A percentile compares a stretch with the other conserved stretches of the same genome.
These are phyloP conservation scores for Globodera rostochiensis DNA, from an alignment of 1,140 invertebrate genomes.

Conservation along the genomic window DNA sequence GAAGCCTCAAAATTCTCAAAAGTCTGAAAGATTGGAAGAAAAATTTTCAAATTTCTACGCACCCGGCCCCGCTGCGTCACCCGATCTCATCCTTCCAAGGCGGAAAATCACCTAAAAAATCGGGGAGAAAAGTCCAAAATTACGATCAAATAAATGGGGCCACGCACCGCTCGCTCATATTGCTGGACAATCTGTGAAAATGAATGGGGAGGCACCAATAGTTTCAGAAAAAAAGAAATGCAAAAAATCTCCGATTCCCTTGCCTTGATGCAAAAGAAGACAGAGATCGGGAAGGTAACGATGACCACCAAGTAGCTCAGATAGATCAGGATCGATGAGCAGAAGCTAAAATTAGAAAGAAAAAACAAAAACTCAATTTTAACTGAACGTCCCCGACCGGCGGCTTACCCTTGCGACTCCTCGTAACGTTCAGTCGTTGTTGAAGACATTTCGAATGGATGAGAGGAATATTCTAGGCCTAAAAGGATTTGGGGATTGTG, in stretches of 20 bases:
- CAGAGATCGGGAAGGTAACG: slow-evolving; percentile 86
- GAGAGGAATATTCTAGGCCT: no score
- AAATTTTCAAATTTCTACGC: neutral
- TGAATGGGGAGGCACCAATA: neutral
- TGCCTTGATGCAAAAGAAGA: slow-evolving; percentile 92
- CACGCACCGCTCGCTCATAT: slow-evolving; percentile 67
- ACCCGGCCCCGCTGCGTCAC: slow-evolving; percentile 68
- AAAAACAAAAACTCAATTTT: no score
- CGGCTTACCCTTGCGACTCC: no score
- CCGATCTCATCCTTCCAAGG: slow-evolving; percentile 68
- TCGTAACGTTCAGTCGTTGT: no score
- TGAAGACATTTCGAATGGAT: no score
- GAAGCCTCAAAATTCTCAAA: no score
- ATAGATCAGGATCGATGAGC: no score
- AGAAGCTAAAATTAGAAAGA: no score
- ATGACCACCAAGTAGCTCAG: slow-evolving; percentile 58
- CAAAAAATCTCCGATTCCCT: slow-evolving; percentile 43
- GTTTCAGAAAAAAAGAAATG: neutral
- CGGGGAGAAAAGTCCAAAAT: no score
- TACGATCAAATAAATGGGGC: no score
- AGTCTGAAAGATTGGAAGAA: neutral
- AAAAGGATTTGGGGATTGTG: no score
- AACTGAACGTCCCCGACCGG: no score
- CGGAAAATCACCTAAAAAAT: slow-evolving; percentile 70
- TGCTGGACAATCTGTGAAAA: slow-evolving; percentile 41